Evolutionary conservation across 2,797 vertebrate species (phyloP).

Genomic region (Pipistrellus nathusii): DNA sequence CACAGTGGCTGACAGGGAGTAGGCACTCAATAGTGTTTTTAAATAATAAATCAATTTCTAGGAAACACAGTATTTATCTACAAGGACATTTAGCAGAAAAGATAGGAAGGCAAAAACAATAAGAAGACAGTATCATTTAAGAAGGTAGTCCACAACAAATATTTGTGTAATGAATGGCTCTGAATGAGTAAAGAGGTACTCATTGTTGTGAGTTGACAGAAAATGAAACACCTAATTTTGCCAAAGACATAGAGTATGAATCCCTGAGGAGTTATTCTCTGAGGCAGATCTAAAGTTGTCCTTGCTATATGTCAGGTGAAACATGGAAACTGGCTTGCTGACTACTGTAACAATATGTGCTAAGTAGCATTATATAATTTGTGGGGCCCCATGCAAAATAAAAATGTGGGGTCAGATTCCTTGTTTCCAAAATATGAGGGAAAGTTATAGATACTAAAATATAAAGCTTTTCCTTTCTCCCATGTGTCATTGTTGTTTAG

Average conservation of each 20-base stretch:
- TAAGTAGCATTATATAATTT: neutral
- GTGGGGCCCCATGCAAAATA: neutral
- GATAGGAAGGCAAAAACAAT: neutral
- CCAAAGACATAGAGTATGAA: neutral
- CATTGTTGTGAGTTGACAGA: neutral
- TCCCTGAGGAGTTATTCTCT: neutral
- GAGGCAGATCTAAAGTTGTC: neutral
- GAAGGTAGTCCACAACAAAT: neutral
- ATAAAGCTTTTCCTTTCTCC: neutral
- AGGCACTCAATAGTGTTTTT: neutral
- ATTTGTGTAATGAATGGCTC: neutral
- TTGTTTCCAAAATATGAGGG: neutral
- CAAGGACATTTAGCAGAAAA: neutral
- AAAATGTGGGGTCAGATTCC: neutral
- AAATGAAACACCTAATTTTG: conserved; percentile 18
- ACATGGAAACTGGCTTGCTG: neutral
- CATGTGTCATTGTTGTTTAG: neutral
- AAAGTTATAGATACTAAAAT: neutral
- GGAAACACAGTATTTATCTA: neutral
- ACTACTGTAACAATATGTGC: neutral
- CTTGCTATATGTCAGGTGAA: neutral
- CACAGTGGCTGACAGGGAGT: neutral
- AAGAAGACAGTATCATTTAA: neutral
- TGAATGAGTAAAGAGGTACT: neutral
- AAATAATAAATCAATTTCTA: conserved; percentile 21